Base-by-base conservation (phyloP, 2,797 vertebrate genomes). In the Holocentrus rufus region DNA sequence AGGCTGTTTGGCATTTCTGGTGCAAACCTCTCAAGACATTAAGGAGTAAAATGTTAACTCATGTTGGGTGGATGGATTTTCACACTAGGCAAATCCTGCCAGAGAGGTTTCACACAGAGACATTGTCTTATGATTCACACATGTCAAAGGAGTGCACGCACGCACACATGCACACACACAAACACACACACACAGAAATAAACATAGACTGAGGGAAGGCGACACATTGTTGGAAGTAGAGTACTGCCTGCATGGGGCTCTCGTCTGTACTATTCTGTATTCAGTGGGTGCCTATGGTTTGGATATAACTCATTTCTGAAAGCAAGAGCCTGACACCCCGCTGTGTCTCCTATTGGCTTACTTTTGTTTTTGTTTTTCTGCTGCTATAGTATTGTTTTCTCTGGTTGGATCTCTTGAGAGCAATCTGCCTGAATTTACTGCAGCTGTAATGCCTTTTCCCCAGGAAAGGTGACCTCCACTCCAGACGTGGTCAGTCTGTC, bases 401-500 rank as follows among this genome's bases (percentile, higher is more conserved):
- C 76, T 0, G 18, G 52, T 66, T 72, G 7, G 23, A 76, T 88
- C 72, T 46, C 83, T 88, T 72, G 79, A 85, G 84, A 86, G 65
- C 88, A 81, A 88, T 88, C 83, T 75, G 66, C 65, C 69, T 75
- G 78, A 86, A 90, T 88, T 88, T 85, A 90, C 86, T 82, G 88
- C 78, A 36, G 84, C 70, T 72, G 57, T 86, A 74, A 81, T 77
- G 68, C 56, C 67, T 83, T 90, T 87, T 75, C 81, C 79, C 66
- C 64, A n/a, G 67, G 80, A 86, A 87, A 89, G 88, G 84, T 91
- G 89, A 92, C 91, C 88, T 88, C 88, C 68, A 66, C 82, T 81
- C 76, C 79, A 76, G 80, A 82, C 79, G 79, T 86, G 76, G 65
- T 75, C 73, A 83, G 83, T 85, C 81, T 81, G 82, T 87, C 82